These are phyloP conservation scores for Chiloscyllium plagiosum DNA, from an alignment of 2,113 vertebrate species.

Conservation along the genomic window DNA sequence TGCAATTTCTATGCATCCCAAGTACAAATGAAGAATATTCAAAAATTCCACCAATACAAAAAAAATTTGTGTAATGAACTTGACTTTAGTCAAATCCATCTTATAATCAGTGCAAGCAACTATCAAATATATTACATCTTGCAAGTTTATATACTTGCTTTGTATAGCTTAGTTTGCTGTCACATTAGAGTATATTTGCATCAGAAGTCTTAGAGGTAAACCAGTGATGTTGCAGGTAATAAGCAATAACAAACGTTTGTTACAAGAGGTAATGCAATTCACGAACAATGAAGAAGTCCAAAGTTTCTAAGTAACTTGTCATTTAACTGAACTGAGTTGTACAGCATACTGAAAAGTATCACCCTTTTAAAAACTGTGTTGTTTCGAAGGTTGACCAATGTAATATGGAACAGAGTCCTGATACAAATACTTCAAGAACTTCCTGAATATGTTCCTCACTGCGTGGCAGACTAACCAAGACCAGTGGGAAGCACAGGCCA, in stretches of 20 bases:
- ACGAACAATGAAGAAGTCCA: neutral
- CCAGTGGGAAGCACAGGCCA: no score
- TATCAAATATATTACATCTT: neutral
- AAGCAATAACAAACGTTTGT: neutral
- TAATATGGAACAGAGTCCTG: no score
- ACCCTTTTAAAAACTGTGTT: neutral
- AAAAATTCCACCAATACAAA: neutral
- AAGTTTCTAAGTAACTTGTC: neutral
- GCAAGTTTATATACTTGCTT: neutral
- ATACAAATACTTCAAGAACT: no score
- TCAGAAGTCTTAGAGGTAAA: neutral
- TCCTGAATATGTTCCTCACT: no score
- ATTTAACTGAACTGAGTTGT: neutral
- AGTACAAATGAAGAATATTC: neutral
- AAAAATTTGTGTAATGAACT: neutral
- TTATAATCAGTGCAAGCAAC: neutral
- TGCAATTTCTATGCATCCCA: neutral
- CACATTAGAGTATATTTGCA: neutral
- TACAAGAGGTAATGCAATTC: neutral
- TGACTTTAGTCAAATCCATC: neutral
- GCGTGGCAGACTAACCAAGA: no score
- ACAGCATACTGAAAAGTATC: neutral
- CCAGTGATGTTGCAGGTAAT: neutral
- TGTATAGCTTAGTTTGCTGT: neutral
- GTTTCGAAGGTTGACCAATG: no score